Base-by-base conservation (phyloP, 2,113 vertebrate genomes). In the Nothobranchius furzeri region DNA sequence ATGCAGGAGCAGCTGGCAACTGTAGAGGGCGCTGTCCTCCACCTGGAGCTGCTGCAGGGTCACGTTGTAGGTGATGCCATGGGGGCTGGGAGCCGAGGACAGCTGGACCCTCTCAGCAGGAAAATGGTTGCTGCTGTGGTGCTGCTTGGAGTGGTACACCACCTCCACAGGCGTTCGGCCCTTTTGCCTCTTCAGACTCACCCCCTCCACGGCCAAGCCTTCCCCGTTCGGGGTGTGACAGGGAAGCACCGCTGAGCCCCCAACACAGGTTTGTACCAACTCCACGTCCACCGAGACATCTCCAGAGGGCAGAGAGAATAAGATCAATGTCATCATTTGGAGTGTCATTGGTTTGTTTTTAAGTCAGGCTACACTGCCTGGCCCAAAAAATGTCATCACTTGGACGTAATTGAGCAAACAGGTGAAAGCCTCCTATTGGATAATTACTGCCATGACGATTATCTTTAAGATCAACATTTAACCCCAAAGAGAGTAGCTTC, bases 1-100 rank as follows among this genome's bases (percentile, higher is more conserved):
- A 0, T 2, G 72, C 50, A 74, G 53, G 6, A 89, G 85, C 78
- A 91, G 81, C 65, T 85, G 78, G 79, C 90, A 91, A 76, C 87
- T 89, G 84, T 90, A 92, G 51, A 88, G 61, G 62, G 13, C 90
- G 42, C 83, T 85, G 67, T 91, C 90, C 0, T 88, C 77, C 0
- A 79, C 76, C 77, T 85, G 88, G 65, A 91, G 82, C 40, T 78
- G 68, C 54, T 47, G 80, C 72, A 92, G 71, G 52, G 83, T 92
- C 43, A 92, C 70, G 54, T 78, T 82, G 79, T 79, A 87, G 60
- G 70, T 62, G 82, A 90, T 68, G 78, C 87, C 67, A 0, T 25
- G 0, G 1, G 70, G 81, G 9, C 81, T 37, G 0, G 72, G 73
- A 1, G n/a, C 72, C 7, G 70, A 70, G 37, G 60, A 57, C 70